phyloP scores from a whole-genome alignment of 2,113 vertebrate species.

The Boulengeromyrus knoepffleri region DNA sequence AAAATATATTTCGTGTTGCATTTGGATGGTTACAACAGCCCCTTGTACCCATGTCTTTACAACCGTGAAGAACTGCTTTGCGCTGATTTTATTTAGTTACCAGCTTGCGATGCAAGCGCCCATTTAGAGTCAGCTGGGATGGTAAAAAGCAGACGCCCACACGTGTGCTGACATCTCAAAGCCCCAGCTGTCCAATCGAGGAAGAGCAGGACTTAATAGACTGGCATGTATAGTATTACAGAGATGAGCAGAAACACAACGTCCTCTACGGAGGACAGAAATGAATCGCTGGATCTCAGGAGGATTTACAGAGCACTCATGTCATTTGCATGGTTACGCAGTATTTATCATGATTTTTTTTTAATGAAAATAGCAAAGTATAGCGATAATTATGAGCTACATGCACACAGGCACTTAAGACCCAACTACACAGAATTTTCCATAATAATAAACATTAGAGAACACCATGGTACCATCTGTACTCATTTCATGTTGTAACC shows the following conservation, averaged over 20 bases:
- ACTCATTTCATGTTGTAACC: background rate
- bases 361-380: background rate
- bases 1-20: background rate
- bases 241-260: background rate
- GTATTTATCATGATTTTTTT: background rate
- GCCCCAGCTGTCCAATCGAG: background rate
- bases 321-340: background rate
- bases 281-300: background rate
- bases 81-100: background rate
- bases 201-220: background rate
- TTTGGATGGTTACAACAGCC: background rate
- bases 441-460: background rate
- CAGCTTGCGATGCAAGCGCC: background rate
- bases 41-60: background rate
- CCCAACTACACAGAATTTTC: background rate
- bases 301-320: background rate
- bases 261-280: background rate
- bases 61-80: background rate
- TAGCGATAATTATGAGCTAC: background rate
- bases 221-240: background rate
- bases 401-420: background rate
- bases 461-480: background rate
- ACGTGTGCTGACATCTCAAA: background rate
- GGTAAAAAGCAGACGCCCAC: background rate
- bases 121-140: background rate